Conservation (phyloP, 2,113 vertebrate species). For the Ranitomeya imitator region DNA sequence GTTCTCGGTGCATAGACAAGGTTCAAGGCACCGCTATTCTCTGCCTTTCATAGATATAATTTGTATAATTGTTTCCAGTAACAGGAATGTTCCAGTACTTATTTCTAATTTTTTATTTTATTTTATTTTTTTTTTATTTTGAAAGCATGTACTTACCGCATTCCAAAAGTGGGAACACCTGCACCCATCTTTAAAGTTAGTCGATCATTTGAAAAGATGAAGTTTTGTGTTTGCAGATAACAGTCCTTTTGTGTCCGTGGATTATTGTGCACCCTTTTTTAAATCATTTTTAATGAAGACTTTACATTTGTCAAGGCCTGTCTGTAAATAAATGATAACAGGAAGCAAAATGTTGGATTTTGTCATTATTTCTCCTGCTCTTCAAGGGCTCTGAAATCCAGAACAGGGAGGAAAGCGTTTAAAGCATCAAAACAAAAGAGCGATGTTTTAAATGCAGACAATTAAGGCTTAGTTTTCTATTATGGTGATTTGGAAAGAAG, state of each 20-base stretch:
- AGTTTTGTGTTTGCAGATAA: slow-evolving; percentile 62
- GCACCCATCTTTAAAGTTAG: slow-evolving; percentile 78
- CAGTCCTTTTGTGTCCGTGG: slow-evolving; percentile 76
- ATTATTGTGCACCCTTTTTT: slow-evolving; percentile 78
- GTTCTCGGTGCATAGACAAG: slow-evolving; percentile 79
- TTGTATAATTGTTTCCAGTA: slow-evolving; percentile 89
- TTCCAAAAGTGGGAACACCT: slow-evolving; percentile 80
- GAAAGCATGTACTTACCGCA: slow-evolving; percentile 70
- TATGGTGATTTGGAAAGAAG: slow-evolving; percentile 79
- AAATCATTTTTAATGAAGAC: slow-evolving; percentile 82
- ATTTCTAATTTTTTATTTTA: slow-evolving; percentile 29
- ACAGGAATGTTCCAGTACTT: slow-evolving; percentile 76
- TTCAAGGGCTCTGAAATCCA: slow-evolving; percentile 78
- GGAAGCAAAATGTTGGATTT: slow-evolving; percentile 74
- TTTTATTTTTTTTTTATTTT: slow-evolving; percentile 54
- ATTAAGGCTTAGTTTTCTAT: slow-evolving; percentile 81
- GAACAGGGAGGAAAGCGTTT: slow-evolving; percentile 73
- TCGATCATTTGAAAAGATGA: slow-evolving; percentile 74
- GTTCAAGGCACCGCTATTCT: slow-evolving; percentile 89
- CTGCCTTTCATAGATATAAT: slow-evolving; percentile 95
- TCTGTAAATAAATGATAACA: slow-evolving; percentile 85
- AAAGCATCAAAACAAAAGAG: slow-evolving; percentile 80
- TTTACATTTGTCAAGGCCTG: slow-evolving; percentile 82
- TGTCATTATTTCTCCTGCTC: slow-evolving; percentile 63
- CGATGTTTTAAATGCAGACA: slow-evolving; percentile 82